Evolutionary conservation across 2,797 vertebrate species (phyloP).

Genomic region (Sebastes alutus): DNA sequence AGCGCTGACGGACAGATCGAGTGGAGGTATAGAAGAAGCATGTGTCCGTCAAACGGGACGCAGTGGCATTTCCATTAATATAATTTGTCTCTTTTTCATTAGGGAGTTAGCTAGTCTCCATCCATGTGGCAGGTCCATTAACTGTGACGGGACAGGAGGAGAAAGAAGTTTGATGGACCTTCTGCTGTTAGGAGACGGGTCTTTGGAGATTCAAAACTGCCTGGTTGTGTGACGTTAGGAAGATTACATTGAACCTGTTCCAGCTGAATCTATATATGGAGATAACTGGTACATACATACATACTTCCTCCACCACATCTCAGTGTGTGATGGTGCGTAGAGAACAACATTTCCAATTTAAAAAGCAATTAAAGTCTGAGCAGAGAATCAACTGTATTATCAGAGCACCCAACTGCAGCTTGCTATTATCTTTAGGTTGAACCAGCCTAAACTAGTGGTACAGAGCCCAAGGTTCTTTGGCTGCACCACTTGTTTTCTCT

Average conservation of each 20-base stretch:
- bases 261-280: not conserved
- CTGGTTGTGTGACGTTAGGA: not conserved
- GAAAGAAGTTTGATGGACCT: conserved; percentile 17
- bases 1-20: conserved; percentile 37
- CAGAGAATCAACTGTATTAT: conserved; percentile 6
- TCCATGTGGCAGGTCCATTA: conserved; percentile 48
- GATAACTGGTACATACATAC: not conserved
- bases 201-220: conserved; percentile 13
- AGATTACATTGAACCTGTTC: conserved; percentile 3
- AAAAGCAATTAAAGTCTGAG: conserved; percentile 59
- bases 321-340: not conserved
- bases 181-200: not conserved
- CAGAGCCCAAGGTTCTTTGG: not conserved
- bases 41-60: conserved; percentile 40
- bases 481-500: not conserved
- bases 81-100: conserved; percentile 40
- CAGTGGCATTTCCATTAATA: conserved; percentile 61
- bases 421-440: conserved; percentile 12
- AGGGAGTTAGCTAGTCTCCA: not conserved
- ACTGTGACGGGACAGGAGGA: conserved; percentile 1
- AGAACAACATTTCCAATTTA: conserved; percentile 58
- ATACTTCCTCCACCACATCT: conserved; percentile 5
- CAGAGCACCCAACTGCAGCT: not conserved
- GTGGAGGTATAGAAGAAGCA: conserved; percentile 16
- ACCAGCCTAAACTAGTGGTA: not conserved